These are phyloP conservation scores for Ptychadena robeensis DNA, from an alignment of 2,797 vertebrate genomes.

Conservation along the genomic window DNA sequence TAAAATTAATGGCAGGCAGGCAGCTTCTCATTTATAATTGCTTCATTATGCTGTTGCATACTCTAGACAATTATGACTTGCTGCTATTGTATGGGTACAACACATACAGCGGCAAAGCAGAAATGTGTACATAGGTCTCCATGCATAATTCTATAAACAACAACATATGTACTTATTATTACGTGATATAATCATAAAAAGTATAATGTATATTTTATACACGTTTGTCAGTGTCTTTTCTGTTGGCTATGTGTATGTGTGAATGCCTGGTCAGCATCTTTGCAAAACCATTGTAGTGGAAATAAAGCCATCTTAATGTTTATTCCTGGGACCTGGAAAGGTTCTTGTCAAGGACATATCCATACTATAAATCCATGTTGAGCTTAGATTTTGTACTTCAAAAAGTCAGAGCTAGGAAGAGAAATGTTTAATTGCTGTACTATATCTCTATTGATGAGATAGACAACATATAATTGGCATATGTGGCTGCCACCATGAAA, in stretches of 20 bases:
- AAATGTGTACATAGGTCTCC: slow-evolving; percentile 11
- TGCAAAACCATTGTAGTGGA: background rate
- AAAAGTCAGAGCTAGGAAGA: too few species aligned
- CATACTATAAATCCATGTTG: background rate
- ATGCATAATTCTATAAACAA: background rate
- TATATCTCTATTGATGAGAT: too few species aligned
- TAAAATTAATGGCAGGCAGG: slow-evolving; percentile 86
- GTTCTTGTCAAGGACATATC: background rate
- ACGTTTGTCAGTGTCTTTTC: background rate
- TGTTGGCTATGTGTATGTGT: background rate
- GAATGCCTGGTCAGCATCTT: background rate
- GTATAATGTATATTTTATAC: background rate
- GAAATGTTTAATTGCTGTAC: too few species aligned
- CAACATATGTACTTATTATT: background rate
- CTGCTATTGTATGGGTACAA: slow-evolving; percentile 57
- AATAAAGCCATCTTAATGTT: too few species aligned
- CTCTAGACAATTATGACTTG: slow-evolving; percentile 81
- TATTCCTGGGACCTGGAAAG: background rate
- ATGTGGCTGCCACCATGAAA: too few species aligned
- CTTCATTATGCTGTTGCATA: slow-evolving; percentile 80
- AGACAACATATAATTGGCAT: too few species aligned
- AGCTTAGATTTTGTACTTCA: too few species aligned
- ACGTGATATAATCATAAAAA: background rate
- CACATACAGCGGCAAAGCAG: slow-evolving; percentile 15
- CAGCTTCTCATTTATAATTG: slow-evolving; percentile 84